Conservation (phyloP, 2,797 vertebrate species). For the Staurois parvus region DNA sequence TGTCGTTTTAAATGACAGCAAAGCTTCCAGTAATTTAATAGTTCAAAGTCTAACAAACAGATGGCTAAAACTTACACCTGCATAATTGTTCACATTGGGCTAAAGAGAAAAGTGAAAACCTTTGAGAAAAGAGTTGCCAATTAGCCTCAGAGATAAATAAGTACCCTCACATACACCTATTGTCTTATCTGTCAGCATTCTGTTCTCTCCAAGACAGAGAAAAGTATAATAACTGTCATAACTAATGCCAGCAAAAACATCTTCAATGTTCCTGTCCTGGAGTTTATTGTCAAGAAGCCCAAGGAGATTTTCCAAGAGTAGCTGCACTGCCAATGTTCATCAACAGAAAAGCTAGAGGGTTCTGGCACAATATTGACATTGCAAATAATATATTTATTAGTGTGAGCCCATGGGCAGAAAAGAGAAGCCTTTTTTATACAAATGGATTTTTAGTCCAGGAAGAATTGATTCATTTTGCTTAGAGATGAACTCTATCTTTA, state of each 20-base stretch:
- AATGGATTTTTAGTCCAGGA: background rate
- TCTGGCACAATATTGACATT: constrained; percentile 1
- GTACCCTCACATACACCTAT: background rate
- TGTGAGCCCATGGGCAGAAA: background rate
- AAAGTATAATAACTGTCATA: constrained; percentile 22
- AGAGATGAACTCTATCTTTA: background rate
- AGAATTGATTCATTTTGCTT: background rate
- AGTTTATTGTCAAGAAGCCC: constrained; percentile 12
- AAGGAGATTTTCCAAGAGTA: constrained; percentile 2
- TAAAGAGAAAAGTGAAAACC: background rate
- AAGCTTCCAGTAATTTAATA: background rate
- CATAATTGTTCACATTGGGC: constrained; percentile 1
- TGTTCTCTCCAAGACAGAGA: background rate
- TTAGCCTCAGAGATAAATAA: background rate
- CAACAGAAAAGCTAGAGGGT: constrained; percentile 6
- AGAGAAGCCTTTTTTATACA: background rate
- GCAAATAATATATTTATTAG: constrained; percentile 22
- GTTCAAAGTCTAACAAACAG: background rate
- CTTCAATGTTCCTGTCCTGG: constrained; percentile 34
- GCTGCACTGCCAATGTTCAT: background rate
- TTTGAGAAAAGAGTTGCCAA: background rate
- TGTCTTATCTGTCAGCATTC: background rate
- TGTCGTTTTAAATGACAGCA: background rate
- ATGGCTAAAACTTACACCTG: constrained; percentile 24
- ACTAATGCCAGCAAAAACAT: background rate